Base-by-base conservation (phyloP, 2,797 vertebrate genomes). In the Urosaurus nigricauda region DNA sequence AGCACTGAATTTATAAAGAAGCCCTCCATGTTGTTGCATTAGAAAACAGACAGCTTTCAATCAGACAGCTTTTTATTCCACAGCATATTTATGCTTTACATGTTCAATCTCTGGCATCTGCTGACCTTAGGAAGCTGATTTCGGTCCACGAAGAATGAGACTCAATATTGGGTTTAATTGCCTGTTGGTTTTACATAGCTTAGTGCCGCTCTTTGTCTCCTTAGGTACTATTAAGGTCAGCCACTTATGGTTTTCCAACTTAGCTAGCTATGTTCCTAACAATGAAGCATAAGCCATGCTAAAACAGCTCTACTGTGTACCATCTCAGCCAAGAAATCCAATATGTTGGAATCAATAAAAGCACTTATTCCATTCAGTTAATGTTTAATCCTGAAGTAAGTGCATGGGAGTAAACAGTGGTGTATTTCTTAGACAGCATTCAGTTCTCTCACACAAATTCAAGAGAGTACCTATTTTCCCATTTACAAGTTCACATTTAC, bases 401-500 rank as follows among this genome's bases (percentile, higher is more conserved):
- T 77, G 2, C 84, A 71, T 56, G 58, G 77, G 24, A 58, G 47
- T 71, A 82, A 90, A 87, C 63, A 75, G 70, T 87, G 29, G 12
- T 87, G 78, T 0, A 0, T 35, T n/a, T 17, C 53, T 4, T 81
- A 78, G 51, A 8, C 17, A 89, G 86, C 75, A 5, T 84, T 89
- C 78, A 71, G 56, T 65, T 79, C 56, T 89, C 74, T 65, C 51
- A 32, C 24, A 65, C 80, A 70, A 63, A 65, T 79, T 13, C 24
- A 87, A 43, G 4, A 87, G 37, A 56, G 13, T 0, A 4, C 37
- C 37, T 29, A 77, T 17, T 74, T 88, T 65, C 12, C 17, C 5
- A n/a, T 24, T 88, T 86, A 53, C 0, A 5, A 21, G 26, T 32
- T 5, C 68, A 93, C 24, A 3, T 83, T 92, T 89, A 87, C 16